Conservation (phyloP, 2,797 vertebrate genomes). For the Cryptoblepharus egeriae region DNA sequence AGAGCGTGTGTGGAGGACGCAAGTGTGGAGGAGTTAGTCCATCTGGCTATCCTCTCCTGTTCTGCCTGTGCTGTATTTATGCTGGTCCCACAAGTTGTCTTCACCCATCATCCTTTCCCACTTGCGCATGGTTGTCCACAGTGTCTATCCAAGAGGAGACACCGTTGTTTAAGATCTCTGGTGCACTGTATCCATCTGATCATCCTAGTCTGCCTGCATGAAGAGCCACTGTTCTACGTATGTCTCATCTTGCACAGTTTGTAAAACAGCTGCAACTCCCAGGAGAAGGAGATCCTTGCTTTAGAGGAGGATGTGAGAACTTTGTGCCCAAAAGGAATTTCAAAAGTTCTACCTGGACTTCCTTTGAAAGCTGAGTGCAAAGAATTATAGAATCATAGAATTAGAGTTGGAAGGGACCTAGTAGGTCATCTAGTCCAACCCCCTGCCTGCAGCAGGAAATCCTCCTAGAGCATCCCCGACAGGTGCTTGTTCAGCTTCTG, state of each 20-base stretch:
- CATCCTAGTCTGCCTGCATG: rapidly evolving
- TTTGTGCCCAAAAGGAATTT: neutral
- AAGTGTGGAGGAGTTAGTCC: slow-evolving; percentile 66
- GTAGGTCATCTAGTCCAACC: no score
- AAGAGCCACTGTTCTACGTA: neutral
- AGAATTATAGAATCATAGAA: no score
- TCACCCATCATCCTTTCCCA: neutral
- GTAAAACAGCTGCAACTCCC: neutral
- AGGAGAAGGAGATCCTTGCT: neutral
- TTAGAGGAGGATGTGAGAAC: neutral
- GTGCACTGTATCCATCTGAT: neutral
- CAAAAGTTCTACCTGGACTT: neutral
- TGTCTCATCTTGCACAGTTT: neutral
- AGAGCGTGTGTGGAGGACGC: slow-evolving; percentile 42
- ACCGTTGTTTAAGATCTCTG: rapidly evolving
- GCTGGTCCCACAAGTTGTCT: slow-evolving; percentile 52
- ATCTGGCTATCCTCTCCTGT: slow-evolving; percentile 68
- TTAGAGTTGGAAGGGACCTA: no score
- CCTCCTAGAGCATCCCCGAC: no score
- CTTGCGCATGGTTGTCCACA: neutral
- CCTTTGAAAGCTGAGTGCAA: neutral
- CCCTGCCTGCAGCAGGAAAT: no score
- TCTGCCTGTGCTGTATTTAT: slow-evolving; percentile 67
- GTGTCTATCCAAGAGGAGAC: neutral
- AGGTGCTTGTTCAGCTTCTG: no score